A percentile compares a stretch with the other conserved stretches of the same genome.
phyloP scores from a whole-genome alignment of 2,797 vertebrate species.

The Sebastes dallii region DNA sequence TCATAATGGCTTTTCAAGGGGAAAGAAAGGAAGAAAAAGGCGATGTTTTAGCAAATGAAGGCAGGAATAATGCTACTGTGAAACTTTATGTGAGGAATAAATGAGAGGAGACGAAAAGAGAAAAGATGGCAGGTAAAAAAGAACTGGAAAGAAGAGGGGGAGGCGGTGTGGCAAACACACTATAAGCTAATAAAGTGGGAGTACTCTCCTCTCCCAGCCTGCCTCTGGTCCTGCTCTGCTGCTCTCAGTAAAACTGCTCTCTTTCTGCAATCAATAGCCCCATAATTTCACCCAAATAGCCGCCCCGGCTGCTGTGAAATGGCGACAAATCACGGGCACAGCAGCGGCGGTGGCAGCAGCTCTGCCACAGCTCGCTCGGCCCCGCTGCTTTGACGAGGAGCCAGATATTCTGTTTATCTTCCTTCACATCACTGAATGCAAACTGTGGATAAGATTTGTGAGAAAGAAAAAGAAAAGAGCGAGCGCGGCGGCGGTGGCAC shows the following conservation, averaged over 20 bases:
- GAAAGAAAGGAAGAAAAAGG: neutral
- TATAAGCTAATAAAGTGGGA: constrained; percentile 77
- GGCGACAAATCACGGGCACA: constrained; percentile 79
- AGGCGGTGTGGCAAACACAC: constrained; percentile 33
- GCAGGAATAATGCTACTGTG: constrained; percentile 11
- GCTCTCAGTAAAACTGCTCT: constrained; percentile 86
- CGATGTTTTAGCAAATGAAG: constrained; percentile 44
- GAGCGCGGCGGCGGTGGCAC: neutral
- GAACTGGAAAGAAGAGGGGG: neutral
- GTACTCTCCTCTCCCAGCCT: constrained; percentile 72
- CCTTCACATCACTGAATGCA: constrained; percentile 52
- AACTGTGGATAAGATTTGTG: constrained; percentile 67
- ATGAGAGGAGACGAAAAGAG: neutral
- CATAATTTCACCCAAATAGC: constrained; percentile 89
- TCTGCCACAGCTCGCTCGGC: constrained; percentile 4
- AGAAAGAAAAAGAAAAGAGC: neutral
- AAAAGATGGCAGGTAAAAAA: neutral
- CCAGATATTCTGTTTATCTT: constrained; percentile 66
- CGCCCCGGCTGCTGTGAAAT: constrained; percentile 82
- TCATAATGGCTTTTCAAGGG: constrained; percentile 51
- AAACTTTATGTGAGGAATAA: constrained; percentile 16
- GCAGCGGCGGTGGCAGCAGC: constrained; percentile 7
- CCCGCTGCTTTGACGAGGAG: constrained; percentile 36
- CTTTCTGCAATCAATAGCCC: constrained; percentile 87
- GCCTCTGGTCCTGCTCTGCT: constrained; percentile 78